Conservation (phyloP, 2,797 vertebrate genomes). For the Myiotriccus ornatus region DNA sequence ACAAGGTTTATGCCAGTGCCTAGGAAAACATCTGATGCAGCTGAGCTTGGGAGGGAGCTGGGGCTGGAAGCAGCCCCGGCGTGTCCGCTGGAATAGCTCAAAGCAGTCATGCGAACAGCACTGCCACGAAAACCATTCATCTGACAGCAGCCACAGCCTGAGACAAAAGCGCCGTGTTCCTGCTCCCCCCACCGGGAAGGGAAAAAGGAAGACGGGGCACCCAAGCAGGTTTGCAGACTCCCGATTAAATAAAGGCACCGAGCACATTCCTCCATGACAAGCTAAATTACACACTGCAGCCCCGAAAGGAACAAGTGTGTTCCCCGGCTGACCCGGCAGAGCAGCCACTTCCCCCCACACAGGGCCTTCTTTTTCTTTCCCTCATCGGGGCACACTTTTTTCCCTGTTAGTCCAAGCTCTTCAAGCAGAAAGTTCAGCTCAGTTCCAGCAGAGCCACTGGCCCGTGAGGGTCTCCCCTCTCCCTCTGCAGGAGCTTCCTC, state of each 20-base stretch:
- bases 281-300: slow-evolving; percentile 49
- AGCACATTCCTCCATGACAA: slow-evolving; percentile 62
- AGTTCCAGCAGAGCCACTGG: not conserved
- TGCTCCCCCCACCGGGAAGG: not conserved
- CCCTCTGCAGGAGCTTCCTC: not conserved
- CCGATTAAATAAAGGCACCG: slow-evolving; percentile 17
- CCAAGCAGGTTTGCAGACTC: slow-evolving; percentile 17
- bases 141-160: not conserved
- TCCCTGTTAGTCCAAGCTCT: not conserved
- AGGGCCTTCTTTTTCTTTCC: slow-evolving; percentile 27
- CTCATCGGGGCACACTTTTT: not conserved
- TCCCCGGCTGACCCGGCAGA: slow-evolving; percentile 3
- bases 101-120: slow-evolving; percentile 18
- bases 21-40: not conserved
- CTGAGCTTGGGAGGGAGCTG: not conserved
- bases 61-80: not conserved
- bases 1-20: not conserved
- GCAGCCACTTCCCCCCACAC: not conserved
- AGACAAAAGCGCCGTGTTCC: slow-evolving; percentile 48
- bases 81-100: not conserved
- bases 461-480: not conserved
- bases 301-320: slow-evolving; percentile 1
- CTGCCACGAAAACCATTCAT: slow-evolving; percentile 14
- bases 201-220: slow-evolving; percentile 15
- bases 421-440: slow-evolving; percentile 52